These are phyloP conservation scores for Poeciliopsis turrubarensis DNA, from an alignment of 2,113 vertebrate species.

Conservation along the genomic window DNA sequence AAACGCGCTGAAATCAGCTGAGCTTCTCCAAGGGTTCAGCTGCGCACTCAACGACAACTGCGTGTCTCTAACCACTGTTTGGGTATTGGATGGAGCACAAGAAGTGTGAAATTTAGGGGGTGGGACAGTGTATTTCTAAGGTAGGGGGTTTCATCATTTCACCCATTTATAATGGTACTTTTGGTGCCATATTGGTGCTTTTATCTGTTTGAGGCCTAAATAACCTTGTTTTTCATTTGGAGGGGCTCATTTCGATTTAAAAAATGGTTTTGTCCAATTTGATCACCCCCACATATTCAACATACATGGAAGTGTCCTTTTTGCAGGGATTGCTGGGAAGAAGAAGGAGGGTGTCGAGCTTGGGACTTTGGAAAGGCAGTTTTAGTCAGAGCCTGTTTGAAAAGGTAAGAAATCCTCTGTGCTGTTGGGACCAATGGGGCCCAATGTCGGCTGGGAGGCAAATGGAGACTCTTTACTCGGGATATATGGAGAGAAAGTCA, in stretches of 20 bases:
- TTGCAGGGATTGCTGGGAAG: constrained; percentile 87
- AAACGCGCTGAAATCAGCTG: constrained; percentile 33
- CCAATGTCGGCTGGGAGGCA: constrained; percentile 39
- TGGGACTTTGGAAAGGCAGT: constrained; percentile 66
- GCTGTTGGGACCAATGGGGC: constrained; percentile 26
- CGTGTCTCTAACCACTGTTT: constrained; percentile 52
- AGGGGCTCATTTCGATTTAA: constrained; percentile 29
- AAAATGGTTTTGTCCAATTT: constrained; percentile 65
- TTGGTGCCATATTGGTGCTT: constrained; percentile 40
- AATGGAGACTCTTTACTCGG: constrained; percentile 21
- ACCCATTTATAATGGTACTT: constrained; percentile 32
- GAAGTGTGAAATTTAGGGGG: constrained; percentile 70
- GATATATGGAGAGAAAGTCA: constrained; percentile 22
- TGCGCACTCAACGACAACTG: constrained; percentile 60
- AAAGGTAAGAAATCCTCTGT: constrained; percentile 77
- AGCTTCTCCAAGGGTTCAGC: constrained; percentile 36
- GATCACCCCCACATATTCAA: constrained; percentile 79
- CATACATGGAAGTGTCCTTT: constrained; percentile 82
- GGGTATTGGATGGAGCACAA: constrained; percentile 70
- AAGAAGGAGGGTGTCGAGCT: constrained; percentile 79
- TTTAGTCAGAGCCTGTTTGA: constrained; percentile 14
- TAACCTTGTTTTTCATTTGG: constrained; percentile 43
- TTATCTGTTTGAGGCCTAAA: not conserved
- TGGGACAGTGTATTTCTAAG: constrained; percentile 38
- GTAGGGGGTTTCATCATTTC: constrained; percentile 51